phyloP scores from a whole-genome alignment of 2,797 vertebrate genomes.

The Phataginus tetradactyla region DNA sequence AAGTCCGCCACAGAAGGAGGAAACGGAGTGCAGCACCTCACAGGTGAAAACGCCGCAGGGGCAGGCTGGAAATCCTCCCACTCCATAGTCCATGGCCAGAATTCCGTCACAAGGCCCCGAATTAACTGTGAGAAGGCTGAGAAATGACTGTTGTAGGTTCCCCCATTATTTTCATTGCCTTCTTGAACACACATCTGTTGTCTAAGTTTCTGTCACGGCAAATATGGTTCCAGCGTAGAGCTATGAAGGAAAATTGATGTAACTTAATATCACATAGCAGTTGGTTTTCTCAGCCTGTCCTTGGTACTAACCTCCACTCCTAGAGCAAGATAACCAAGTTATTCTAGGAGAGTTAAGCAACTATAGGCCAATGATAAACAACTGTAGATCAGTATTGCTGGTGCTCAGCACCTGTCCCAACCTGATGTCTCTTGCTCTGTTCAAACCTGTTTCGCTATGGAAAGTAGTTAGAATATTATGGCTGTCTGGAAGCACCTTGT shows the following conservation, averaged over 20 bases:
- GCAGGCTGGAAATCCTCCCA: neutral
- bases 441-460: neutral
- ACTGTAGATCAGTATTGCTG: neutral
- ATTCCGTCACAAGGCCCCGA: neutral
- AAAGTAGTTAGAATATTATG: neutral
- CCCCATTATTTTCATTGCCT: neutral
- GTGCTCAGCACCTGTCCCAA: neutral
- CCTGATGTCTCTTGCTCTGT: neutral
- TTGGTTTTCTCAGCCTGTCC: neutral
- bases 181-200: conserved; percentile 2
- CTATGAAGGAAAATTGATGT: neutral
- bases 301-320: neutral
- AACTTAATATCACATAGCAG: neutral
- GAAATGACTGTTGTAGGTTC: neutral
- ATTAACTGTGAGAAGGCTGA: neutral
- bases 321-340: neutral
- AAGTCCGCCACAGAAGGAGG: neutral
- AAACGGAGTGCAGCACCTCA: neutral
- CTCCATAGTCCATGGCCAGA: neutral
- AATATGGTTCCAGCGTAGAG: neutral
- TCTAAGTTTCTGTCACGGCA: neutral
- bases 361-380: neutral
- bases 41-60: neutral
- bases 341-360: neutral
- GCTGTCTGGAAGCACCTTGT: neutral